Percentiles rank a stretch among this genome's conserved stretches.
Evolutionary conservation across 2,113 vertebrate genomes (phyloP).

Genomic region (Heterotis niloticus): DNA sequence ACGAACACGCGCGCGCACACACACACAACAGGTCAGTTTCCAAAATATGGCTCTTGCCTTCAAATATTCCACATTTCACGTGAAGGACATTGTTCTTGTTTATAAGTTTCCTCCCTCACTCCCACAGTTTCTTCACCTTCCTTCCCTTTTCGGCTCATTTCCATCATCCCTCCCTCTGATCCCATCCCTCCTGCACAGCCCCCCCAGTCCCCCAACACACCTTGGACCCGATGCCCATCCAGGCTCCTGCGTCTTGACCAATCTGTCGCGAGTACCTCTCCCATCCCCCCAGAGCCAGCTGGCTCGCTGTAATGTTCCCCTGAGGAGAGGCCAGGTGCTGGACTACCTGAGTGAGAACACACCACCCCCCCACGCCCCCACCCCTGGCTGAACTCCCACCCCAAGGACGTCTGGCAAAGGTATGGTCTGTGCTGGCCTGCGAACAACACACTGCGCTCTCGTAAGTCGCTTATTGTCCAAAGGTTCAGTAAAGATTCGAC

Average conservation of each 20-base stretch:
- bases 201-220: background rate
- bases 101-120: too few species aligned
- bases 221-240: conserved; percentile 36
- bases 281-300: conserved; percentile 52
- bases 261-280: conserved; percentile 58
- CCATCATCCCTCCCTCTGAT: background rate
- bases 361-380: conserved; percentile 38
- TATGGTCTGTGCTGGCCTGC: background rate
- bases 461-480: background rate
- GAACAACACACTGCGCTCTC: background rate
- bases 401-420: conserved; percentile 20
- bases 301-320: conserved; percentile 55
- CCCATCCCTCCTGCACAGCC: background rate
- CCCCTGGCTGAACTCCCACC: background rate
- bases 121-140: too few species aligned
- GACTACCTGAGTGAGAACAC: conserved; percentile 44
- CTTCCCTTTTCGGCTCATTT: background rate
- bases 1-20: too few species aligned
- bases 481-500: background rate
- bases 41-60: background rate
- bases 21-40: too few species aligned
- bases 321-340: conserved; percentile 61
- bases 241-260: conserved; percentile 52
- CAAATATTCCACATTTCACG: background rate
- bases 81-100: background rate